These are phyloP conservation scores for Syrmaticus mikado DNA, from an alignment of 2,113 vertebrate genomes.

Conservation along the genomic window DNA sequence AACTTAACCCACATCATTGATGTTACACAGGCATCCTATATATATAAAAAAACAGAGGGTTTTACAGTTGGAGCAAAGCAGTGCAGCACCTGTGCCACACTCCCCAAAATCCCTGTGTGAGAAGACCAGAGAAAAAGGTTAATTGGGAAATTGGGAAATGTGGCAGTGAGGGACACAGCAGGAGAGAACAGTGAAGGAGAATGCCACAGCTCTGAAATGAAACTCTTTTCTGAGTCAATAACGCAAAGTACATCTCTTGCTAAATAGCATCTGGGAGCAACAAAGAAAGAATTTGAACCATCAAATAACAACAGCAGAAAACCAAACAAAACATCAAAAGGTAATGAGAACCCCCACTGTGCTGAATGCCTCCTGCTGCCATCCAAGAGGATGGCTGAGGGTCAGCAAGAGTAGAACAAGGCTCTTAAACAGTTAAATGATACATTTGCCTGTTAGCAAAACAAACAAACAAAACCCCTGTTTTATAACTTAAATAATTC, in stretches of 20 bases:
- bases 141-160: background rate
- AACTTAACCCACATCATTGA: background rate
- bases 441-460: background rate
- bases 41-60: background rate
- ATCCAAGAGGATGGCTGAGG: background rate
- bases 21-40: background rate
- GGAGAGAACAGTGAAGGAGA: background rate
- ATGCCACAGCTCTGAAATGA: background rate
- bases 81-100: background rate
- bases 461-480: background rate
- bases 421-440: background rate
- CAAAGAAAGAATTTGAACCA: background rate
- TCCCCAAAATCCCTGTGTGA: fast-evolving
- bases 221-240: background rate
- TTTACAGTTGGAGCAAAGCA: background rate
- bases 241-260: background rate
- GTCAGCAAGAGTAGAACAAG: background rate
- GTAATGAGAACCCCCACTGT: slow-evolving; percentile 30
- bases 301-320: slow-evolving; percentile 54
- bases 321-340: slow-evolving; percentile 46
- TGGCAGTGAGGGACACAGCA: background rate
- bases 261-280: slow-evolving; percentile 23
- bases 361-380: slow-evolving; percentile 5
- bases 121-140: background rate
- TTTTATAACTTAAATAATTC: background rate